Percentiles rank a stretch among this genome's conserved stretches.
phyloP scores from a whole-genome alignment of 2,888 invertebrate species.

The Lasioglossum zephyrum region DNA sequence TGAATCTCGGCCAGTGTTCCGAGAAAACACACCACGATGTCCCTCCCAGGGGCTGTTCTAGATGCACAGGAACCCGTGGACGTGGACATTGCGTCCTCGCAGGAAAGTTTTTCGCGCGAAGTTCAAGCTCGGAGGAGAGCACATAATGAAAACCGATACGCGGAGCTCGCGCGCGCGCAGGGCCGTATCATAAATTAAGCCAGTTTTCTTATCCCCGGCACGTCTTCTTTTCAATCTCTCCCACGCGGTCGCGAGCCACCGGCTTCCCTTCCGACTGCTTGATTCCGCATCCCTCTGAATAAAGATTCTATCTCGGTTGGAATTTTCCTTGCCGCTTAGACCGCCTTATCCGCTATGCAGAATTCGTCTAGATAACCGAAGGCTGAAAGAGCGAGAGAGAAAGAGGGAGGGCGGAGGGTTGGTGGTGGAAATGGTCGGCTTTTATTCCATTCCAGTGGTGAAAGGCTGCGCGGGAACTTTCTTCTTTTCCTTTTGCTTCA shows the following conservation, averaged over 20 bases:
- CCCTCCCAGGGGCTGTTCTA: background rate
- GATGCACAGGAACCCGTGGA: background rate
- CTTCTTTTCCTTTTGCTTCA: background rate
- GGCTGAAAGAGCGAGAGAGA: background rate
- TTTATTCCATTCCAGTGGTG: slow-evolving; percentile 17
- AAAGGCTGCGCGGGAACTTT: slow-evolving; percentile 3
- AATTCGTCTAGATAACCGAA: slow-evolving; percentile 34
- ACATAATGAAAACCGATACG: slow-evolving; percentile 49
- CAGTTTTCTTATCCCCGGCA: slow-evolving; percentile 48
- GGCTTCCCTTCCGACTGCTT: slow-evolving; percentile 33
- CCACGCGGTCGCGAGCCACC: slow-evolving; percentile 37
- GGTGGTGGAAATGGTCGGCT: background rate
- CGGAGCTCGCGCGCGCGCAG: background rate
- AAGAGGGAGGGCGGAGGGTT: background rate
- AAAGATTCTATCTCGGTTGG: slow-evolving; percentile 42
- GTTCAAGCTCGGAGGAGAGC: slow-evolving; percentile 3
- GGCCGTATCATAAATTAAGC: slow-evolving; percentile 46
- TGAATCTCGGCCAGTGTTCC: background rate
- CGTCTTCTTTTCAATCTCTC: slow-evolving; percentile 52
- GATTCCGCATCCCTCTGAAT: slow-evolving; percentile 44
- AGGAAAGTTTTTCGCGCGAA: slow-evolving; percentile 25
- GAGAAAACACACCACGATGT: background rate
- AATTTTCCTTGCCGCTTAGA: slow-evolving; percentile 33
- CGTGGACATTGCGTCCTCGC: background rate
- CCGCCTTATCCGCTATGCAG: slow-evolving; percentile 22